Evolutionary conservation across 2,797 vertebrate species (phyloP).

Genomic region (Serranus cabrilla): DNA sequence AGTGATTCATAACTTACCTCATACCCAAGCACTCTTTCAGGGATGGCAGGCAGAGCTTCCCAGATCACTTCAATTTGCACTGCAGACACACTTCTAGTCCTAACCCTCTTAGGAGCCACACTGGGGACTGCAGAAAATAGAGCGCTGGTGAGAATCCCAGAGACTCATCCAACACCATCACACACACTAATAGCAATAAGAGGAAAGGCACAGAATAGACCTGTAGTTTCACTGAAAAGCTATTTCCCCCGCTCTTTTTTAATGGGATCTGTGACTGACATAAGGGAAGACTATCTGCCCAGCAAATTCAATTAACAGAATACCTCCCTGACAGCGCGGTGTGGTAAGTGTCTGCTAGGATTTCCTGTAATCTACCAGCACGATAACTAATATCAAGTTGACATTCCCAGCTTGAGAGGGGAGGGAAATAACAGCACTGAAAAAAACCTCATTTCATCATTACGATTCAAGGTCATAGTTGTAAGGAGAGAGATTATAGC

Average conservation of each 20-base stretch:
- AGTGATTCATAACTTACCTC: slow-evolving; percentile 85
- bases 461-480: slow-evolving; percentile 78
- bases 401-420: slow-evolving; percentile 73
- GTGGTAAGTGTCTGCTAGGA: slow-evolving; percentile 83
- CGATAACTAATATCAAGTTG: slow-evolving; percentile 86
- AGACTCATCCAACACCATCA: slow-evolving; percentile 61
- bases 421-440: slow-evolving; percentile 54
- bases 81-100: slow-evolving; percentile 90
- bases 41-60: slow-evolving; percentile 86
- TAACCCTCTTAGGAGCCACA: slow-evolving; percentile 86
- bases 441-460: slow-evolving; percentile 70
- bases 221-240: slow-evolving; percentile 79
- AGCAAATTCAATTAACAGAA: slow-evolving; percentile 87
- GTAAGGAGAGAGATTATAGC: slow-evolving; percentile 56
- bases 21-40: slow-evolving; percentile 93
- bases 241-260: slow-evolving; percentile 77
- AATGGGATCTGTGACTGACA: slow-evolving; percentile 86
- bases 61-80: slow-evolving; percentile 93
- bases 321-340: slow-evolving; percentile 81
- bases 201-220: slow-evolving; percentile 73
- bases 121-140: slow-evolving; percentile 89
- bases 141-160: slow-evolving; percentile 63
- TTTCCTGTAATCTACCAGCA: slow-evolving; percentile 85
- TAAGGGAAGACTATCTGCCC: slow-evolving; percentile 85
- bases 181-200: slow-evolving; percentile 73